Evolutionary conservation across 2,113 vertebrate species (phyloP), one percentile per base, ranked within the genome.

Genomic region (Nothoprocta perdicaria): DNA sequence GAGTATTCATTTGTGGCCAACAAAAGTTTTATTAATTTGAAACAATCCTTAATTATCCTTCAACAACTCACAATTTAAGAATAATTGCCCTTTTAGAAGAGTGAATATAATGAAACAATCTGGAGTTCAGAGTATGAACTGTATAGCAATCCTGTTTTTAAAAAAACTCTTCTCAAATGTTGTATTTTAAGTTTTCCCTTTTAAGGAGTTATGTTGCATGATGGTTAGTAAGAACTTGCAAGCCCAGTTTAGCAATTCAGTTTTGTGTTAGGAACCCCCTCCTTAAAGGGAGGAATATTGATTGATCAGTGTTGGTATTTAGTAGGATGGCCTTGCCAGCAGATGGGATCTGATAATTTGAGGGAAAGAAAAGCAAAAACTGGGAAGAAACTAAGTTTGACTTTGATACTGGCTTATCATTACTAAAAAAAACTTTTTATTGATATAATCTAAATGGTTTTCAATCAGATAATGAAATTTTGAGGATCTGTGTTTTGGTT

Each of bases 11-110:
- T 85, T 45, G 79, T 91, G 79, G 24, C 50, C 85, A 83, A 50
- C n/a, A 91, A 82, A 84, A 66, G 12, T 61, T 89, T 82, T 90
- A 91, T 87, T 67, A 73, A 85, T 23, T 82, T 69, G 82, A 77
- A 93, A 76, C n/a, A 31, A 80, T 91, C 58, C 75, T 82, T 92
- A 92, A 87, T 96, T 76, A 82, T 65, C 31, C 29, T 89, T 79
- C 79, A 46, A 18, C 58, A 76, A 57, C 72, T 72, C 63, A 71
- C 55, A 62, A 43, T 73, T 57, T 22, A 73, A 73, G 63, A 87
- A 85, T 74, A 89, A 77, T 58, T 74, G 52, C 69, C 73, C 55
- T 90, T 90, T 92, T 57, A 80, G 55, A 26, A 72, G 84, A 87
- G 71, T 22, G 24, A 68, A 8, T 22, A 7, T 86, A 86, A 73